Conservation (phyloP, 1,140 invertebrate species). For the Subanguina moxae region DNA sequence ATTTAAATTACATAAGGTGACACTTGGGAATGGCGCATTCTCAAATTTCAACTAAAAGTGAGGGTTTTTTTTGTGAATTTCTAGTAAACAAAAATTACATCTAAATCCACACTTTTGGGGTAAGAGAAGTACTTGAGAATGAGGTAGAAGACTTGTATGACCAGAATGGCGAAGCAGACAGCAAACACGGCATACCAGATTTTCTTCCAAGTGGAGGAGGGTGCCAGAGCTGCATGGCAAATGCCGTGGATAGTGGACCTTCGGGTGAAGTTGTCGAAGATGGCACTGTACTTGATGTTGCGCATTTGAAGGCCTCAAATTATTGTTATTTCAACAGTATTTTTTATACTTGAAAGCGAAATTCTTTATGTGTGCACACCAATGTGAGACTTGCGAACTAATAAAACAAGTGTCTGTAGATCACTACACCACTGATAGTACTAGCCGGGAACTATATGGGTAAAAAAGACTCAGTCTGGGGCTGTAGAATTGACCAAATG, state of each 20-base stretch:
- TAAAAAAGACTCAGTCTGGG: no score
- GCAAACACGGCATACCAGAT: constrained; percentile 50
- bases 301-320: constrained; percentile 7
- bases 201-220: constrained; percentile 30
- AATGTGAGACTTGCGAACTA: no score
- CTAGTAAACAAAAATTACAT: constrained; percentile 41
- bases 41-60: constrained; percentile 58
- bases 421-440: no score
- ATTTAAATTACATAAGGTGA: constrained; percentile 58
- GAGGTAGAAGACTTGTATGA: constrained; percentile 52
- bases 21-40: constrained; percentile 59
- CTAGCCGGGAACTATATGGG: no score
- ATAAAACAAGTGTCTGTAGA: no score
- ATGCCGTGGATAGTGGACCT: constrained; percentile 57
- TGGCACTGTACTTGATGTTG: constrained; percentile 10
- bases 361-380: no score
- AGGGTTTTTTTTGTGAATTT: background rate
- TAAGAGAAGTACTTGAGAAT: constrained; percentile 48
- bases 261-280: constrained; percentile 43
- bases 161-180: constrained; percentile 47
- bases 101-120: constrained; percentile 56
- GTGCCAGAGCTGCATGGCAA: constrained; percentile 49
- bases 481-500: no score
- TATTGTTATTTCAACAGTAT: no score
- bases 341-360: no score